Evolutionary conservation across 2,797 vertebrate genomes (phyloP), one percentile per base, ranked within the genome.

Genomic region (Etheostoma perlongum): DNA sequence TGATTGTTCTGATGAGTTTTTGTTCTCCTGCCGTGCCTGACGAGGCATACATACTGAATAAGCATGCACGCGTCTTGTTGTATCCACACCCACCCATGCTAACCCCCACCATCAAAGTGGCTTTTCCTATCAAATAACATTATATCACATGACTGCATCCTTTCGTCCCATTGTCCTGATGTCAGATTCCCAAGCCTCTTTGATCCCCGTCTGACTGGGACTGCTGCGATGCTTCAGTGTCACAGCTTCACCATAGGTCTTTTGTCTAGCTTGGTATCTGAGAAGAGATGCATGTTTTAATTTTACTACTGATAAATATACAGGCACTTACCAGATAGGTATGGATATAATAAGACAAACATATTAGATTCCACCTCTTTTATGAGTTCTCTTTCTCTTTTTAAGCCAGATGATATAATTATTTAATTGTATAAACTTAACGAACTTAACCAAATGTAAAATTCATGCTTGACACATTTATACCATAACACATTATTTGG

Each of bases 121-220:
- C 90, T 91, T 91, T 88, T 88, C 84, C 88, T 55, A 84, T 94
- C 92, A 87, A 55, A 81, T 76, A 44, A 62, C 84, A 89, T 94
- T 91, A 94, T 63, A 55, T 81, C 89, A 88, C 91, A 93, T 94
- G 92, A 68, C 82, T 87, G 89, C 86, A 5, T 87, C 85, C 51
- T 40, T 61, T 77, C 48, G 63, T 78, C 84, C 78, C 70, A 72
- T 89, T 88, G 85, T 88, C 67, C 83, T 21, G 72, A 77, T 82
- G 85, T 81, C 54, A 6, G 57, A 19, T 85, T 86, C 65, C 70
- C 86, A 82, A 77, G 68, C 80, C 81, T 80, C 49, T 88, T 80
- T 88, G 87, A 92, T 92, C 82, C 84, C 83, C 1, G 65, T 87
- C 62, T 79, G 88, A 61, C 81, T 74, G 76, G 58, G 47, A 33